Base-by-base conservation (phyloP, 2,113 vertebrate species). In the Hirundichthys speculiger region DNA sequence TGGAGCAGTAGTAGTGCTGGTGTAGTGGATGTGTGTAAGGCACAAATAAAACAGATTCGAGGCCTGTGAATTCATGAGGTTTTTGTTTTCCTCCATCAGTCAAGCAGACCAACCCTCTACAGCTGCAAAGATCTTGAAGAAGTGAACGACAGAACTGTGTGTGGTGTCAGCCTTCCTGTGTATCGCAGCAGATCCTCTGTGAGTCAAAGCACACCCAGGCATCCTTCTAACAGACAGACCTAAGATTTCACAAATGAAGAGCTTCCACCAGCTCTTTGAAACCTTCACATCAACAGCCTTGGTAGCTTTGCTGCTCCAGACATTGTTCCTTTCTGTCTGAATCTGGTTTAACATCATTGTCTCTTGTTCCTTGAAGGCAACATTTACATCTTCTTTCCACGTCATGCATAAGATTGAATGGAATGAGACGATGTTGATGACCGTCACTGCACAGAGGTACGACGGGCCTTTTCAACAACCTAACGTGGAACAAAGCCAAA, bases 111-210 rank as follows among this genome's bases (percentile, higher is more conserved):
- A 45, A 81, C 69, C 0, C 50, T 73, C 2, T 75, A 74, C 62
- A 72, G 12, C 2, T 92, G 92, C 53, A 3, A 34, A 1, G 88
- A 75, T 18, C 25, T 42, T 1, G 59, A 86, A 1, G 70, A 15
- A 3, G 69, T 67, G 1, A 20, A 16, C 0, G 49, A 90, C 55
- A 72, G 42, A 75, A 91, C 91, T 0, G 13, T 34, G 6, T 93
- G 91, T 59, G 57, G 78, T 0, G 30, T 93, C 69, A 92, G 76
- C 73, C 82, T 38, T 41, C 92, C 91, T 1, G 89, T 93, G 20
- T 93, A 84, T 16, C 86, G 66, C 42, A 86, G 85, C 42, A 13
- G 30, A 41, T 82, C 85, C 5, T 2, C 0, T 0, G 92, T 93
- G 75, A 90, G 86, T 84, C 34, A 46, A 4, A 22, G 12, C 27